Conservation (phyloP, 2,797 vertebrate genomes). For the Bovichtus diacanthus region DNA sequence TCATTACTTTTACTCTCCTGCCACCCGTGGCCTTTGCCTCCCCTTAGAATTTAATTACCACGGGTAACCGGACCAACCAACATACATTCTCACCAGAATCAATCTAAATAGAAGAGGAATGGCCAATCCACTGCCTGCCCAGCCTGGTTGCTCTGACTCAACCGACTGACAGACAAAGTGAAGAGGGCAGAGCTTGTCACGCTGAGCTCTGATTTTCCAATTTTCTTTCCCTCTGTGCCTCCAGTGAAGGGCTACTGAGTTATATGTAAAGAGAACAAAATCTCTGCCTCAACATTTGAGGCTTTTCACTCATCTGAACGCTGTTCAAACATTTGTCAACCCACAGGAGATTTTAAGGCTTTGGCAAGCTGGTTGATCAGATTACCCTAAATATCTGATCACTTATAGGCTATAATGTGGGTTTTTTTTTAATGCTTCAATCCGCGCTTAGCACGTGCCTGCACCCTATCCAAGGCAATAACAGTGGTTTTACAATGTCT, state of each 20-base stretch:
- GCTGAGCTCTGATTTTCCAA: constrained; percentile 34
- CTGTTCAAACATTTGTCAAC: constrained; percentile 43
- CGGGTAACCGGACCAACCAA: constrained; percentile 53
- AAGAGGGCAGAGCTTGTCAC: constrained; percentile 43
- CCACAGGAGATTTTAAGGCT: constrained; percentile 48
- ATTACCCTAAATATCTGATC: constrained; percentile 69
- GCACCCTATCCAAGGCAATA: constrained; percentile 35
- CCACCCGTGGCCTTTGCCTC: constrained; percentile 64
- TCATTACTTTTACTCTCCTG: constrained; percentile 41
- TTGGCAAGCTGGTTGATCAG: constrained; percentile 62
- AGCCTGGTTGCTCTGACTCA: constrained; percentile 20
- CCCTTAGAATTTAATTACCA: constrained; percentile 71
- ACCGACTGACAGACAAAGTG: constrained; percentile 50
- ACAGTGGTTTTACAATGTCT: constrained; percentile 53
- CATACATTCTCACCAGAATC: constrained; percentile 60
- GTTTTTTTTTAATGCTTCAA: constrained; percentile 61
- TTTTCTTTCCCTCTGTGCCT: constrained; percentile 44
- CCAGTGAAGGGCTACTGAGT: constrained; percentile 11
- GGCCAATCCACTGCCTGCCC: constrained; percentile 43
- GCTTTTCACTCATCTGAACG: constrained; percentile 43
- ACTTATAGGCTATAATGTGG: constrained; percentile 45
- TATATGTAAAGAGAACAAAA: constrained; percentile 16
- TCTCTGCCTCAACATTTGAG: constrained; percentile 11
- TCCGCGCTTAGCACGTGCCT: constrained; percentile 46
- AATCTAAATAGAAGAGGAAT: constrained; percentile 67